Evolutionary conservation across 2,113 vertebrate species (phyloP).

Genomic region (Dipodomys ordii): DNA sequence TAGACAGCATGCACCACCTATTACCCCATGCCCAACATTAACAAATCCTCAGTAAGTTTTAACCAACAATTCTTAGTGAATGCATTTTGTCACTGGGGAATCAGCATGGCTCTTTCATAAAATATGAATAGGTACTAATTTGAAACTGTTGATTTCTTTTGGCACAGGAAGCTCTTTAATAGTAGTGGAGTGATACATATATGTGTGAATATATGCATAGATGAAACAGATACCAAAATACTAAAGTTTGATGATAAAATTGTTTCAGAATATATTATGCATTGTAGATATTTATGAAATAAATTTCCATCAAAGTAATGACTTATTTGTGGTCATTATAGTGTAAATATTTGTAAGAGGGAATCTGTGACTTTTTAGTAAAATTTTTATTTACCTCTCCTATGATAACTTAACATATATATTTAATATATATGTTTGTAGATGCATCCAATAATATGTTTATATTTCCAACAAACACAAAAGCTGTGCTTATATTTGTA

Average conservation of each 20-base stretch:
- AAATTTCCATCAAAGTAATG: background rate
- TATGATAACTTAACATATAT: background rate
- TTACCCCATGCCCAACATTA: background rate
- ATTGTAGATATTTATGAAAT: background rate
- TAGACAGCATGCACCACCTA: background rate
- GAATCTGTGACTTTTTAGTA: slow-evolving; percentile 2
- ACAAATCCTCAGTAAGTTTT: background rate
- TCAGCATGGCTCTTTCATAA: background rate
- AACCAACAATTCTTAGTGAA: background rate
- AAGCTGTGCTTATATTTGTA: background rate
- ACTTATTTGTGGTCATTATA: background rate
- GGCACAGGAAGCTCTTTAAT: background rate
- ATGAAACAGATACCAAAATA: background rate
- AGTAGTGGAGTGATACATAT: background rate
- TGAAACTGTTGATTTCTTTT: background rate
- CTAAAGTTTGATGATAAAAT: slow-evolving; percentile 18
- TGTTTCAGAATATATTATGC: background rate
- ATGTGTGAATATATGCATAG: background rate
- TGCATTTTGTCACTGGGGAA: background rate
- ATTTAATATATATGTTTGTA: slow-evolving; percentile 28
- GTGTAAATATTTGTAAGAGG: background rate
- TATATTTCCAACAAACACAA: background rate
- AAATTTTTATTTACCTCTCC: background rate
- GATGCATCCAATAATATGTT: background rate
- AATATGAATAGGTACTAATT: background rate